Conservation (phyloP, 2,888 invertebrate genomes). For the Trichacis sp. region DNA sequence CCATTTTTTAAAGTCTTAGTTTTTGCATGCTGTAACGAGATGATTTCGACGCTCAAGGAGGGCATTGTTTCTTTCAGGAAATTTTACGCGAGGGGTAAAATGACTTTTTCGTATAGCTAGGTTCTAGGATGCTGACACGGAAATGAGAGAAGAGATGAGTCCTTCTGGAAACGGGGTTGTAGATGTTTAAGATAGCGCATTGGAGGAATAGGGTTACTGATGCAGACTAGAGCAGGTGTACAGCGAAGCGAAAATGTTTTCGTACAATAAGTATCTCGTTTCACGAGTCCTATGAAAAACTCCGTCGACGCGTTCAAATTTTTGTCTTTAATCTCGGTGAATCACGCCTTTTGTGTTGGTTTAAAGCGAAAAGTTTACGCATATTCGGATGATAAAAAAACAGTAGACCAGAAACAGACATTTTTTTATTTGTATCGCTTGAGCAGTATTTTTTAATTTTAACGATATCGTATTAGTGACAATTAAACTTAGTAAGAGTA, state of each 20-base stretch:
- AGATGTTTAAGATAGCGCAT: slow-evolving; percentile 3
- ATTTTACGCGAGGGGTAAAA: not conserved
- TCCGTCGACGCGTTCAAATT: not conserved
- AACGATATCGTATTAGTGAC: too few species aligned
- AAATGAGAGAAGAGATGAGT: slow-evolving; percentile 8
- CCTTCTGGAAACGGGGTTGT: not conserved
- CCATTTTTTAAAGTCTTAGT: too few species aligned
- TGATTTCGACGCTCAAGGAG: not conserved
- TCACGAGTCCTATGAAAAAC: not conserved
- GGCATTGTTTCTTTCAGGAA: not conserved
- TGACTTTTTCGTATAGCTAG: not conserved
- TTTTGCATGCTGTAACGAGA: not conserved
- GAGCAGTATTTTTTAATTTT: too few species aligned
- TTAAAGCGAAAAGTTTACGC: too few species aligned
- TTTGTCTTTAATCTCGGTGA: not conserved
- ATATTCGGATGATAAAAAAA: too few species aligned
- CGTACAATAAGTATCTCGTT: slow-evolving; percentile 2
- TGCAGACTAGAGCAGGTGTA: slow-evolving; percentile 5
- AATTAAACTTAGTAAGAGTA: too few species aligned
- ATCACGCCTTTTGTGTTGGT: too few species aligned
- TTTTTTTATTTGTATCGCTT: too few species aligned
- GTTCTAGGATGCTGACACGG: slow-evolving; percentile 2
- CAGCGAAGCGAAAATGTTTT: slow-evolving; percentile 8
- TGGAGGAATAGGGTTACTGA: slow-evolving; percentile 11
- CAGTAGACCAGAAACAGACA: too few species aligned